phyloP scores from a whole-genome alignment of 2,888 invertebrate genomes.

The Sipunculus nudus region DNA sequence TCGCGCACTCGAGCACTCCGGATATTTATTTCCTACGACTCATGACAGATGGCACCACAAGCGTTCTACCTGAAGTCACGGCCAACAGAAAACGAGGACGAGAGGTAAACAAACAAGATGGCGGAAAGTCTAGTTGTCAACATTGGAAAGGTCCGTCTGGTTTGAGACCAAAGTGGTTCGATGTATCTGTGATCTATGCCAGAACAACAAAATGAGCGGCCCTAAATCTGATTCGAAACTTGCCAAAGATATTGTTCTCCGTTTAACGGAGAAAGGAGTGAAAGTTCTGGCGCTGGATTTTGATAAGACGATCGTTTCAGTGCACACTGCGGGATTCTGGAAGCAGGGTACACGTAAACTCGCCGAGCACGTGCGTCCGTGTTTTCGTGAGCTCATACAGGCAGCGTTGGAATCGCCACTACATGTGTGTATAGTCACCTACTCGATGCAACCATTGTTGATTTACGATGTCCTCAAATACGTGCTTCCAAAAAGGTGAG shows the following conservation, averaged over 20 bases:
- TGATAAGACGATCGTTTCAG: slow-evolving; percentile 57
- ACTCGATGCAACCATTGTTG: slow-evolving; percentile 53
- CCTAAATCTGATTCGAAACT: too few species aligned
- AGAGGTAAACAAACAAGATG: too few species aligned
- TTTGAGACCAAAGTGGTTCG: too few species aligned
- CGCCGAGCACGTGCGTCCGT: slow-evolving; percentile 51
- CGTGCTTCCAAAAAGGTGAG: slow-evolving; percentile 29
- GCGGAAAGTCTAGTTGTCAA: too few species aligned
- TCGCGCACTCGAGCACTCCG: too few species aligned
- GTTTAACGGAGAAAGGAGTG: slow-evolving; percentile 49
- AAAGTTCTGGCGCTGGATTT: slow-evolving; percentile 60
- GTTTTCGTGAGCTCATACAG: slow-evolving; percentile 53
- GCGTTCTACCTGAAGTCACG: too few species aligned
- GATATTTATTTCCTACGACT: too few species aligned
- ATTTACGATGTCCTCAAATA: slow-evolving; percentile 51
- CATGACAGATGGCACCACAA: too few species aligned
- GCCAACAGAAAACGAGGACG: too few species aligned
- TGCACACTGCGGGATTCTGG: slow-evolving; percentile 61
- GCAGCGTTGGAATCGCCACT: slow-evolving; percentile 46
- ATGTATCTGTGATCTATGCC: too few species aligned
- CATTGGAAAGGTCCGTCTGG: too few species aligned
- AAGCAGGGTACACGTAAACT: slow-evolving; percentile 50
- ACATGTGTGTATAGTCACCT: slow-evolving; percentile 58
- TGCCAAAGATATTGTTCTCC: slow-evolving; percentile 40
- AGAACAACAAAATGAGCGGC: too few species aligned